Conservation (phyloP, 2,797 vertebrate species). For the Hemitrygon akajei region DNA sequence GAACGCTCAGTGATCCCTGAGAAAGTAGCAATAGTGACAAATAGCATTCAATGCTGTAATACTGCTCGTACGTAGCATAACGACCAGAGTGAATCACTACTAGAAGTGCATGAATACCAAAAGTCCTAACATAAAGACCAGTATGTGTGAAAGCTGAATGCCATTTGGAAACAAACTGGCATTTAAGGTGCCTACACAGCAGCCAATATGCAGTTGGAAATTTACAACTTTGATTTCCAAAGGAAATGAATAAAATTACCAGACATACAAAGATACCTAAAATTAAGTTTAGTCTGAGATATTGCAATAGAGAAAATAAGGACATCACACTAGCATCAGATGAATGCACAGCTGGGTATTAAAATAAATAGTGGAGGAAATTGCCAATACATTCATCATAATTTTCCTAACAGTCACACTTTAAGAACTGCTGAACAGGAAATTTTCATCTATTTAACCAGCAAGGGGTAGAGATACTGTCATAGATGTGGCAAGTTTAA, state of each 20-base stretch:
- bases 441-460: not conserved
- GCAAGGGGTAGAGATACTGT: not conserved
- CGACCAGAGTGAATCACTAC: no score
- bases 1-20: no score
- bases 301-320: not conserved
- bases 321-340: not conserved
- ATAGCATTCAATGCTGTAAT: no score
- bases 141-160: no score
- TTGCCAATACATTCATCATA: not conserved
- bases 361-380: conserved; percentile 6
- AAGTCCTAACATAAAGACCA: no score
- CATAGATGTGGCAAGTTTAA: not conserved
- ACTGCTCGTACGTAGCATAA: no score
- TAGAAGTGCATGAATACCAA: no score
- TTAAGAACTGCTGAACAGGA: not conserved
- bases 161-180: not conserved
- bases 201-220: not conserved
- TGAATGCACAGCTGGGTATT: not conserved
- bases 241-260: not conserved
- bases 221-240: no score
- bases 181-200: not conserved
- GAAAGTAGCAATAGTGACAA: no score
- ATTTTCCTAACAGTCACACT: not conserved
- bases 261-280: not conserved
- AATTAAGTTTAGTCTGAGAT: not conserved